phyloP scores from a whole-genome alignment of 2,113 vertebrate genomes.

The Abramis brama region DNA sequence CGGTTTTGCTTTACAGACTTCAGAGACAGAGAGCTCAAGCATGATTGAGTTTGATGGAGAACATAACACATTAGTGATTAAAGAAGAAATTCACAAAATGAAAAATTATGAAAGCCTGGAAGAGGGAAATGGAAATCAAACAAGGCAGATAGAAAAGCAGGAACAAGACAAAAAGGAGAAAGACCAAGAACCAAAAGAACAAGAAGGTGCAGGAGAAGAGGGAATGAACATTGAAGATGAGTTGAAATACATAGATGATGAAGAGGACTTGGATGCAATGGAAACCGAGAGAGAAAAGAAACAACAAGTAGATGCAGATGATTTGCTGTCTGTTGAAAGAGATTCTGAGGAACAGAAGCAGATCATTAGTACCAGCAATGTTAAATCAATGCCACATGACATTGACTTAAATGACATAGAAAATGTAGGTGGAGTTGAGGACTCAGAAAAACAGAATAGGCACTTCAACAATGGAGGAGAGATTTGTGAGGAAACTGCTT shows the following conservation, averaged over 20 bases:
- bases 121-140: neutral
- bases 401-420: neutral
- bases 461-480: neutral
- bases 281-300: conserved; percentile 16
- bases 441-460: neutral
- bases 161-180: neutral
- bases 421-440: neutral
- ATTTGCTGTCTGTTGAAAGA: neutral
- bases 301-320: neutral
- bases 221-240: conserved; percentile 2
- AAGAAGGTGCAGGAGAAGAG: conserved; percentile 26
- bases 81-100: neutral
- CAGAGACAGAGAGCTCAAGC: neutral
- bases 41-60: neutral
- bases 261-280: conserved; percentile 31
- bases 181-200: neutral
- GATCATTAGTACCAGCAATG: neutral
- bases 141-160: neutral
- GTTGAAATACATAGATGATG: conserved; percentile 18
- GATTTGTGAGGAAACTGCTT: neutral
- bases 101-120: neutral
- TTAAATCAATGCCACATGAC: neutral
- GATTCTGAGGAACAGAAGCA: neutral
- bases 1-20: neutral
- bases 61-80: conserved; percentile 3